Evolutionary conservation across 2,113 vertebrate genomes (phyloP).

Genomic region (Petrocephalus zakoni): DNA sequence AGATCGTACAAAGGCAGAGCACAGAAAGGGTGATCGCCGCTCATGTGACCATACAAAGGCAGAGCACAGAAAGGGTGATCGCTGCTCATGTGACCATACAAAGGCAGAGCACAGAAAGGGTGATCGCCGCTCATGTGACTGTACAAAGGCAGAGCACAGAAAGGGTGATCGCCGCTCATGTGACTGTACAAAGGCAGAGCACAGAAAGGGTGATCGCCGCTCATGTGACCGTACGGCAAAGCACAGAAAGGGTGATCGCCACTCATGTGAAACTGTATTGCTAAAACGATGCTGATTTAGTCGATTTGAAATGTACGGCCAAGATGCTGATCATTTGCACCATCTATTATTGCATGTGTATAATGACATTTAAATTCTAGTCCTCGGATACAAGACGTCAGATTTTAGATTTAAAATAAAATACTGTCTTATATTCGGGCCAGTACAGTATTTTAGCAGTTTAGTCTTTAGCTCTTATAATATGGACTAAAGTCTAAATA

Average conservation of each 20-base stretch:
- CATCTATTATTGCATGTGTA: neutral
- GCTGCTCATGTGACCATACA: neutral
- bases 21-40: neutral
- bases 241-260: neutral
- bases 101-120: neutral
- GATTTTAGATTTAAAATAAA: neutral
- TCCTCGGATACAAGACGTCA: too few species aligned
- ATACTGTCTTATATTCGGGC: neutral
- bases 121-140: too few species aligned
- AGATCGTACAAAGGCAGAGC: neutral
- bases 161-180: too few species aligned
- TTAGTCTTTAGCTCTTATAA: neutral
- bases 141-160: neutral
- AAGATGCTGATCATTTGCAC: neutral
- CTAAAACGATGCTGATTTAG: neutral
- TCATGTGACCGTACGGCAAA: neutral
- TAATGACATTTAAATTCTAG: neutral
- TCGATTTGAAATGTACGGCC: neutral
- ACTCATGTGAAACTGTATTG: accelerated
- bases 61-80: neutral
- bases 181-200: neutral
- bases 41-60: too few species aligned
- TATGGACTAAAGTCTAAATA: neutral
- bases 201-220: neutral
- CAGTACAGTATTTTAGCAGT: neutral